Conservation (phyloP, 2,888 invertebrate genomes). For the Pogonocherus hispidulus region DNA sequence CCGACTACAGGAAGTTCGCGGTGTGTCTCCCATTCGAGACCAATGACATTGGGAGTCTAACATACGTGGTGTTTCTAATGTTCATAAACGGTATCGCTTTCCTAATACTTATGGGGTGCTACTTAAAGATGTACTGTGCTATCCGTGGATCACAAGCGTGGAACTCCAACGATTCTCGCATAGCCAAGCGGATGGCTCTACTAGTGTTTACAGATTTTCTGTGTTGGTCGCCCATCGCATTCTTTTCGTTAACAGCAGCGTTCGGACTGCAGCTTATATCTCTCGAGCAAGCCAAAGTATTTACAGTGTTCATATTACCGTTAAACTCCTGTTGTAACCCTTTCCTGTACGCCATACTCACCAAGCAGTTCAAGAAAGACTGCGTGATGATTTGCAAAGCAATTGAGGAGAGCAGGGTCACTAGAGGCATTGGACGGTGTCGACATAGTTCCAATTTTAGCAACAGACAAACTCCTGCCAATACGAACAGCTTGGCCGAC, state of each 20-base stretch:
- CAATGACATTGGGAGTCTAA: conserved; percentile 81
- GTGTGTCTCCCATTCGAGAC: conserved; percentile 96
- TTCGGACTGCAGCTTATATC: conserved; percentile 92
- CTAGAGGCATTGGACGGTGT: conserved; percentile 88
- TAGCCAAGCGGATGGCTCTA: conserved; percentile 96
- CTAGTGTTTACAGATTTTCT: conserved; percentile 97
- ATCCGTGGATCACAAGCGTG: conserved; percentile 97
- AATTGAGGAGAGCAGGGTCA: conserved; percentile 93
- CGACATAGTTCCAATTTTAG: conserved; percentile 90
- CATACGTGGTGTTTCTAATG: conserved; percentile 92
- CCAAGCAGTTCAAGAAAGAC: conserved; percentile 98
- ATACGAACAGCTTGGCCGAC: conserved; percentile 87
- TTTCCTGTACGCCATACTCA: conserved; percentile 96
- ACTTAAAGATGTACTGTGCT: conserved; percentile 97
- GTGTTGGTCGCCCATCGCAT: conserved; percentile 98
- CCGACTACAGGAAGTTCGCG: conserved; percentile 96
- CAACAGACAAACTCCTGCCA: conserved; percentile 88
- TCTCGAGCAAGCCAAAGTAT: conserved; percentile 95
- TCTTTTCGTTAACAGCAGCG: conserved; percentile 94
- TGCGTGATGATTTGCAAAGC: conserved; percentile 96
- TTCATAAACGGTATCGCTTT: conserved; percentile 95
- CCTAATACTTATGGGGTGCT: conserved; percentile 94
- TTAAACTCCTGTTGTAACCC: conserved; percentile 98
- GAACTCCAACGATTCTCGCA: conserved; percentile 97
- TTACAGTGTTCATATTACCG: conserved; percentile 95